Conservation (phyloP, 2,888 invertebrate genomes). For the Paralinhomoeus sp. region DNA sequence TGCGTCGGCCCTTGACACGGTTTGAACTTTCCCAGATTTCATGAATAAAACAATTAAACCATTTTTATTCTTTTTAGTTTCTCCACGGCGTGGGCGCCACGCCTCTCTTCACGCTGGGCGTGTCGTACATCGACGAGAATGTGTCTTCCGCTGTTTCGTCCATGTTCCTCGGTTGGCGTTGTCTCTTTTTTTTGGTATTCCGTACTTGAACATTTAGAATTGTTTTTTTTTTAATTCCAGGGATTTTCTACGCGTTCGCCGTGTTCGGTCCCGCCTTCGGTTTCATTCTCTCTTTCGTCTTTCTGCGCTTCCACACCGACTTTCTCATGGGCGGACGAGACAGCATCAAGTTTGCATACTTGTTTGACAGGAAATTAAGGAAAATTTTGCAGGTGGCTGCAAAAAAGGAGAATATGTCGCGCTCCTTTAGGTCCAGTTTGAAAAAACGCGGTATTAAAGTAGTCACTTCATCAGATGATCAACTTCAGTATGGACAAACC, state of each 20-base stretch:
- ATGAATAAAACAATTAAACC: too few species aligned
- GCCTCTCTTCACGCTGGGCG: constrained; percentile 64
- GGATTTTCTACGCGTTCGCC: constrained; percentile 55
- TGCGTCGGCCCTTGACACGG: too few species aligned
- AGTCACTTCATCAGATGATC: too few species aligned
- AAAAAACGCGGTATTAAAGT: too few species aligned
- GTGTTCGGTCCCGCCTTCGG: constrained; percentile 64
- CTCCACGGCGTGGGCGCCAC: constrained; percentile 64
- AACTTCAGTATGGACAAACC: too few species aligned
- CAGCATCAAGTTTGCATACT: neutral
- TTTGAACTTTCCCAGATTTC: too few species aligned
- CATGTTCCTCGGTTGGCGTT: constrained; percentile 36
- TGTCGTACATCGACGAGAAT: constrained; percentile 67
- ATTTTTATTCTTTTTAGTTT: too few species aligned
- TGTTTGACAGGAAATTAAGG: neutral
- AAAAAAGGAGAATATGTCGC: too few species aligned
- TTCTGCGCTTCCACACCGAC: constrained; percentile 42
- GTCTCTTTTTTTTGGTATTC: neutral
- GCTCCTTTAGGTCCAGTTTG: too few species aligned
- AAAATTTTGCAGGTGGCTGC: too few species aligned
- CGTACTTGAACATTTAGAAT: neutral
- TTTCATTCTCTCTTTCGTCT: constrained; percentile 53
- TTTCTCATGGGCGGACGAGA: constrained; percentile 15
- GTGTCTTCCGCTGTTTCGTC: constrained; percentile 30
- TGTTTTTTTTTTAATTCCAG: constrained; percentile 5